Evolutionary conservation across 2,888 invertebrate genomes (phyloP), one percentile per base, ranked within the genome.

Genomic region (Lasioglossum lativentre): DNA sequence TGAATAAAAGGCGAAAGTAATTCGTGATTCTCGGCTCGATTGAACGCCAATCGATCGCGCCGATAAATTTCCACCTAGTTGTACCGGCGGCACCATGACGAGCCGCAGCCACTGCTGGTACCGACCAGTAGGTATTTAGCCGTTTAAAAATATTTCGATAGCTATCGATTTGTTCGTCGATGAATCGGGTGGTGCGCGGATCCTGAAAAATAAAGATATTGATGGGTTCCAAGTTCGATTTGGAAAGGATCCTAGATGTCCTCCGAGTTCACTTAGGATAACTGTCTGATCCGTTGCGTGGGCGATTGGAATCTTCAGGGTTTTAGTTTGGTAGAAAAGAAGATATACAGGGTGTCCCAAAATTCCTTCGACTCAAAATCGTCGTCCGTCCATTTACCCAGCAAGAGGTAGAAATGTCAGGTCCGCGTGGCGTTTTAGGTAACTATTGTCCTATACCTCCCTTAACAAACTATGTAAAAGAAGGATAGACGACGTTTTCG

Each of bases 1-100:
- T 38, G 83, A 81, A 75, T 56, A 76, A 81, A 81, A 75, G 82
- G 82, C 59, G 80, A 75, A 80, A 79, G 79, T 83, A 83, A 83
- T 83, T 83, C 70, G 45, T 63, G 79, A 59, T 82, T 79, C 79
- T 27, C 52, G n/a, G 27, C 2, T 42, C n/a, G 72, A 63, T 27
- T 66, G 75, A 27, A 56, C 30, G 75, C 42, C 34, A 71, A 34
- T 63, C 75, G 70, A 79, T 82, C 74, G 82, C 16, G 23, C 27
- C 73, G 78, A 78, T 68, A 27, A 73, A 73, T 73, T 56, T 16
- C 1, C 23, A 23, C 34, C 68, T 16, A 52, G 14, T 10, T 59
- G 23, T 23, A 8, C 2, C 52, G 2, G 5, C 52, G 2, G 5
- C 74, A 23, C 30, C 16, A 16, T 66, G 34, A 66, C 63, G 30